Conservation (phyloP, 2,888 invertebrate genomes). For the Cheilosia impressa region DNA sequence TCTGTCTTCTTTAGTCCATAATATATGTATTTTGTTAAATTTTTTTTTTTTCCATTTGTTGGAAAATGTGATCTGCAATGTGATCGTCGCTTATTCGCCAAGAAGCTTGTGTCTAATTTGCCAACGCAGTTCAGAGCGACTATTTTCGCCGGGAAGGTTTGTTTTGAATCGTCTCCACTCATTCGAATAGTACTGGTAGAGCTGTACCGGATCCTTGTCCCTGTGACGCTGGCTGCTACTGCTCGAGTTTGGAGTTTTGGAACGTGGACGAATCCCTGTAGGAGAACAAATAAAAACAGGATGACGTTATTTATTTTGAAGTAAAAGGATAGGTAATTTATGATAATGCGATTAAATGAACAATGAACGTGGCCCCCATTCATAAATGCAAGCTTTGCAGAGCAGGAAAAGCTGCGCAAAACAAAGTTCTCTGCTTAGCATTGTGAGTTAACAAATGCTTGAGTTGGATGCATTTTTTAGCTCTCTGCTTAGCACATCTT, state of each 20-base stretch:
- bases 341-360: not conserved
- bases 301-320: not conserved
- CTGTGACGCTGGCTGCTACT: conserved; percentile 45
- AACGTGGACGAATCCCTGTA: conserved; percentile 76
- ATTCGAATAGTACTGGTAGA: conserved; percentile 90
- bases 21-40: conserved; percentile 3
- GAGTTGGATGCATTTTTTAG: too few relatives aligned
- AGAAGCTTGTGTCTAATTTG: conserved; percentile 88
- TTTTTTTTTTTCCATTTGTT: conserved; percentile 4
- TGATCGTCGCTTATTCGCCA: conserved; percentile 76
- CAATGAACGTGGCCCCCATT: too few relatives aligned
- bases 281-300: conserved; percentile 1
- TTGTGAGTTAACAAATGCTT: too few relatives aligned
- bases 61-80: conserved; percentile 9
- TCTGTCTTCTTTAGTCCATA: conserved; percentile 20
- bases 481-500: too few relatives aligned
- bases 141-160: conserved; percentile 89
- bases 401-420: too few relatives aligned
- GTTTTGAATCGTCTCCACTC: conserved; percentile 89
- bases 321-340: not conserved
- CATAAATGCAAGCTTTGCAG: too few relatives aligned
- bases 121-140: conserved; percentile 88
- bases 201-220: conserved; percentile 87
- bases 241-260: conserved; percentile 74
- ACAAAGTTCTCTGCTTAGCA: too few relatives aligned